Conservation (phyloP, 2,113 vertebrate species). For the Genyomyrus donnyi region DNA sequence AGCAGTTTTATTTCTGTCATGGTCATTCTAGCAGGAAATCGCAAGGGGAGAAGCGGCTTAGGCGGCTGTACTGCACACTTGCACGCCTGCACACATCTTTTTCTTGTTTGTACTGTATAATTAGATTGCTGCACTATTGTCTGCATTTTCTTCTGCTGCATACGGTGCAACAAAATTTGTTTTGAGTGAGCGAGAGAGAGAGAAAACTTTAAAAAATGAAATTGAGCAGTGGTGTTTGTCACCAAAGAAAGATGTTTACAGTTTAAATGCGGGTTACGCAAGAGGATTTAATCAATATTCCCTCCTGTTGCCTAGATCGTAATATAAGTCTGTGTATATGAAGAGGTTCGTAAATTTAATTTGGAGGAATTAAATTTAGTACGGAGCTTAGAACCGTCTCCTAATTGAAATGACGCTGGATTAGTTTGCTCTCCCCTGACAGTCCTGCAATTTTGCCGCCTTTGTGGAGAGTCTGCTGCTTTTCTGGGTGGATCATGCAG, state of each 20-base stretch:
- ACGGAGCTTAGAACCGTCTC: background rate
- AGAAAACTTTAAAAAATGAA: background rate
- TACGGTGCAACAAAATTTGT: background rate
- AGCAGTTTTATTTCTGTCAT: background rate
- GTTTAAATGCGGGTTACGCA: background rate
- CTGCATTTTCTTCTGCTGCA: background rate
- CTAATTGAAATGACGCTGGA: slow-evolving; percentile 10
- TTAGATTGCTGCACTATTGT: background rate
- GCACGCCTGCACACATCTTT: background rate
- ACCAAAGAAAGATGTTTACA: slow-evolving; percentile 9
- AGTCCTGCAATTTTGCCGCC: background rate
- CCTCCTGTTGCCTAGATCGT: background rate
- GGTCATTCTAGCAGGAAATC: slow-evolving; percentile 7
- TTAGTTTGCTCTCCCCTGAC: slow-evolving; percentile 2
- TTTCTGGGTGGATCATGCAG: slow-evolving; percentile 1
- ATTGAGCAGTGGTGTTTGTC: background rate
- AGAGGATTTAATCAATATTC: background rate
- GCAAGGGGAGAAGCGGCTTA: background rate
- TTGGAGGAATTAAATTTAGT: slow-evolving; percentile 14
- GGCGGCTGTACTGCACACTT: background rate
- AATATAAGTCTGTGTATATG: slow-evolving; percentile 2
- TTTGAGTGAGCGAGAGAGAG: background rate
- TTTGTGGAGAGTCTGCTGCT: background rate
- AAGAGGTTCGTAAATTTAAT: slow-evolving; percentile 10
- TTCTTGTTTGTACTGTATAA: background rate